These are phyloP conservation scores for Varanus salvator DNA, from an alignment of 2,113 vertebrate species.

Conservation along the genomic window DNA sequence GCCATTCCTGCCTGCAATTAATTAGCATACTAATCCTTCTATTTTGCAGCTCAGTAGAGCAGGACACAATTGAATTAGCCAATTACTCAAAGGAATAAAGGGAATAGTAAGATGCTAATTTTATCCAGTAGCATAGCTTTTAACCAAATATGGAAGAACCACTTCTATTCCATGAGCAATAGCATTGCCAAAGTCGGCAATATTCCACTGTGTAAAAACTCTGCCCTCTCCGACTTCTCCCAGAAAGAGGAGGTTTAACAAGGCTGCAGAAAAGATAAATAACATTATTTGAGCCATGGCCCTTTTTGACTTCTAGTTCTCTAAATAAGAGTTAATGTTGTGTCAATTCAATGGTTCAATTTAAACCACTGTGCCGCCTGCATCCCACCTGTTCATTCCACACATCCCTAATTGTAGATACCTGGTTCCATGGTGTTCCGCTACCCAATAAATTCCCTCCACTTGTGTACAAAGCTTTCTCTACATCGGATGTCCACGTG, in stretches of 20 bases:
- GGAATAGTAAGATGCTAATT: neutral
- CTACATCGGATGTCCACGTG: no score
- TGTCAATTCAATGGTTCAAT: no score
- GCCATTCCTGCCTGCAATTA: neutral
- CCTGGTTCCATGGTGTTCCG: no score
- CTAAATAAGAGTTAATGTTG: neutral
- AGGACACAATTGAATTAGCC: neutral
- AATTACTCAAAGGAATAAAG: neutral
- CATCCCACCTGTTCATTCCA: no score
- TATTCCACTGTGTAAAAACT: neutral
- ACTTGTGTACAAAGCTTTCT: no score
- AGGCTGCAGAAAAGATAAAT: neutral
- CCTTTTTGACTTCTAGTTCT: neutral
- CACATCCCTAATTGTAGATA: no score
- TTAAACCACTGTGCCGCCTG: no score
- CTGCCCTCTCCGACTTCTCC: no score
- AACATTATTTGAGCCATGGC: neutral
- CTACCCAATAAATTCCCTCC: no score
- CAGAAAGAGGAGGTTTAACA: neutral
- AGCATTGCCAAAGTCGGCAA: neutral
- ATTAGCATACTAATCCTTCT: neutral
- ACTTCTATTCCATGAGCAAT: neutral
- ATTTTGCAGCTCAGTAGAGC: slow-evolving; percentile 2
- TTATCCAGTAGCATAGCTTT: neutral
- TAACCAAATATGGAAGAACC: neutral